Conservation (phyloP, 2,113 vertebrate species). For the Mellivora capensis region DNA sequence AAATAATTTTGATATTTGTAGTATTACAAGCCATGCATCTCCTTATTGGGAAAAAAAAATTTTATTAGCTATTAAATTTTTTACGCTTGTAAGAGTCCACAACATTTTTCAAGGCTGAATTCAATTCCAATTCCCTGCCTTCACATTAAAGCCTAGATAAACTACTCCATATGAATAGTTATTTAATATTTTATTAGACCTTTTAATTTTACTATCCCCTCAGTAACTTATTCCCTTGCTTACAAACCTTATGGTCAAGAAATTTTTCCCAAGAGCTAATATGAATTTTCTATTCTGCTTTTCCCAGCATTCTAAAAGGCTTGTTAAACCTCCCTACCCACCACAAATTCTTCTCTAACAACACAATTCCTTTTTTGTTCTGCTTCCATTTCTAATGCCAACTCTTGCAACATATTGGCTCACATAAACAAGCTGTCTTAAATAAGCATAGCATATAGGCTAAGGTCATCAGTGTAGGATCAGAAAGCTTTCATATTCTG, state of each 20-base stretch:
- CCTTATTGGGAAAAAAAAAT: constrained; percentile 33
- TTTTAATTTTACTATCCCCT: constrained; percentile 72
- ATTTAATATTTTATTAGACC: constrained; percentile 73
- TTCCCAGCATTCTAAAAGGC: background rate
- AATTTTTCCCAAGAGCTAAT: constrained; percentile 33
- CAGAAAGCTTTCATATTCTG: background rate
- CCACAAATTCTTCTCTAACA: background rate
- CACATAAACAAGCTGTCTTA: background rate
- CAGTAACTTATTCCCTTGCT: constrained; percentile 61
- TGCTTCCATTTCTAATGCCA: background rate
- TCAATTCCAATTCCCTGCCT: constrained; percentile 60
- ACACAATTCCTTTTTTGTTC: background rate
- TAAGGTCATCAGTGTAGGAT: background rate
- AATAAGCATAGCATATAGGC: background rate
- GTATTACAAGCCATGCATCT: constrained; percentile 42
- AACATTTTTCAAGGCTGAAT: constrained; percentile 63
- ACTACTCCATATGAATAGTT: constrained; percentile 62
- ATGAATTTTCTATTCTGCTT: background rate
- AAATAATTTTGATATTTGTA: constrained; percentile 53
- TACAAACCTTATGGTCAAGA: constrained; percentile 62
- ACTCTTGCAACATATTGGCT: background rate
- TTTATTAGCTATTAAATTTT: constrained; percentile 68
- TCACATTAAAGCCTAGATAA: constrained; percentile 70
- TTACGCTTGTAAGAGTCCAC: constrained; percentile 41
- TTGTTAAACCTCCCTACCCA: background rate